phyloP scores from a whole-genome alignment of 2,888 invertebrate genomes.

The Cheilosia grossa region DNA sequence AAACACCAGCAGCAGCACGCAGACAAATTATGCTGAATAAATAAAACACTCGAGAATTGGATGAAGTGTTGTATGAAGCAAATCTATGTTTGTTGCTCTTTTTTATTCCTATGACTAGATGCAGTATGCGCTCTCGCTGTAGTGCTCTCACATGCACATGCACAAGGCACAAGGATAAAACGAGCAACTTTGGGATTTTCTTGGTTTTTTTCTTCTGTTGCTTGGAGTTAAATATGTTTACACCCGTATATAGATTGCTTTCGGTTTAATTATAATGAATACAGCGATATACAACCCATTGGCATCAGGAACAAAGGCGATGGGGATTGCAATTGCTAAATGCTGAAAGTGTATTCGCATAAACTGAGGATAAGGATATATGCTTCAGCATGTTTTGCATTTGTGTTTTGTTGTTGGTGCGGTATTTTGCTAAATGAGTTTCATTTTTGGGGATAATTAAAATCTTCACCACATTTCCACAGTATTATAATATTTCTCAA shows the following conservation, averaged over 20 bases:
- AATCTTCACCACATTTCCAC: constrained; percentile 62
- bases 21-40: constrained; percentile 77
- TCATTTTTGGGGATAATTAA: constrained; percentile 49
- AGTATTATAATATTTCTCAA: constrained; percentile 17
- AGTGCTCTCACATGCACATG: neutral
- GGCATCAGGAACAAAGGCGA: constrained; percentile 28
- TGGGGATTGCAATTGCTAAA: constrained; percentile 57
- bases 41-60: constrained; percentile 76
- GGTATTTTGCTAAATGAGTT: constrained; percentile 47
- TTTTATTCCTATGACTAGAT: constrained; percentile 45
- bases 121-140: too few relatives aligned
- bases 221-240: constrained; percentile 66
- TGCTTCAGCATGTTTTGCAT: constrained; percentile 57
- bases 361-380: constrained; percentile 4
- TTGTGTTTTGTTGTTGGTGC: constrained; percentile 19
- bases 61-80: constrained; percentile 75
- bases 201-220: constrained; percentile 15
- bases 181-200: constrained; percentile 53
- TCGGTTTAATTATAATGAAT: constrained; percentile 72
- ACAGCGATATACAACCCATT: constrained; percentile 61
- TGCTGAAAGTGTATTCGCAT: constrained; percentile 20
- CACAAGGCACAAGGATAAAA: constrained; percentile 45
- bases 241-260: constrained; percentile 39
- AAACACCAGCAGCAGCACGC: constrained; percentile 64
- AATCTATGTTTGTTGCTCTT: constrained; percentile 69